phyloP scores from a whole-genome alignment of 2,113 vertebrate genomes.

The Mola mola region DNA sequence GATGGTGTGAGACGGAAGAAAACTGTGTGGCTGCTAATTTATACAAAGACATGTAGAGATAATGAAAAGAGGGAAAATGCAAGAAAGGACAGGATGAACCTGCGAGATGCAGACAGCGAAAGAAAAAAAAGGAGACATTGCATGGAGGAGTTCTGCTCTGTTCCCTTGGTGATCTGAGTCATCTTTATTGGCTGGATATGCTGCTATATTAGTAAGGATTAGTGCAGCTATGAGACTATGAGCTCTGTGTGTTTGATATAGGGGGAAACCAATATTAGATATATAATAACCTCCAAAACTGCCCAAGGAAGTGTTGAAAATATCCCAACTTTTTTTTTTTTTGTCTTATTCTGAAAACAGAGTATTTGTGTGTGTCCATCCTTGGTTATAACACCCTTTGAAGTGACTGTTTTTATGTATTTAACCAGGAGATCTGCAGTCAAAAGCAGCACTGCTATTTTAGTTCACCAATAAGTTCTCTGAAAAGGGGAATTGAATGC shows the following conservation, averaged over 20 bases:
- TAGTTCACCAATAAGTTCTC: constrained; percentile 57
- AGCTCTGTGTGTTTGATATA: constrained; percentile 29
- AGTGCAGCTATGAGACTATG: constrained; percentile 37
- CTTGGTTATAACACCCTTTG: constrained; percentile 13
- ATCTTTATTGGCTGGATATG: constrained; percentile 52
- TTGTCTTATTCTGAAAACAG: constrained; percentile 4
- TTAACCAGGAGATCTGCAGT: constrained; percentile 46
- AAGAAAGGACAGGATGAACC: constrained; percentile 15
- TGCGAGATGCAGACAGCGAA: constrained; percentile 8
- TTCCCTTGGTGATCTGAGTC: constrained; percentile 72
- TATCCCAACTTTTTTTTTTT: background rate
- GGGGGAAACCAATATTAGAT: constrained; percentile 32
- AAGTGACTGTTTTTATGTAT: constrained; percentile 29
- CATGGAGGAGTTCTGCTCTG: constrained; percentile 43
- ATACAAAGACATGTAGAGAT: constrained; percentile 6
- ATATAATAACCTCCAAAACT: constrained; percentile 12
- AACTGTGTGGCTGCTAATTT: background rate
- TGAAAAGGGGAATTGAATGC: constrained; percentile 68
- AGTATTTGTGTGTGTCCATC: background rate
- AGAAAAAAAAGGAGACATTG: constrained; percentile 30
- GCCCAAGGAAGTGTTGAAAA: constrained; percentile 1
- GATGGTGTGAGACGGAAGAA: constrained; percentile 42
- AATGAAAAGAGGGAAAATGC: constrained; percentile 21
- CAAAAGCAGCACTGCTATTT: constrained; percentile 61
- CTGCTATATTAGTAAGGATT: constrained; percentile 48